phyloP scores from a whole-genome alignment of 2,888 invertebrate species.

The Watsonalla binaria region DNA sequence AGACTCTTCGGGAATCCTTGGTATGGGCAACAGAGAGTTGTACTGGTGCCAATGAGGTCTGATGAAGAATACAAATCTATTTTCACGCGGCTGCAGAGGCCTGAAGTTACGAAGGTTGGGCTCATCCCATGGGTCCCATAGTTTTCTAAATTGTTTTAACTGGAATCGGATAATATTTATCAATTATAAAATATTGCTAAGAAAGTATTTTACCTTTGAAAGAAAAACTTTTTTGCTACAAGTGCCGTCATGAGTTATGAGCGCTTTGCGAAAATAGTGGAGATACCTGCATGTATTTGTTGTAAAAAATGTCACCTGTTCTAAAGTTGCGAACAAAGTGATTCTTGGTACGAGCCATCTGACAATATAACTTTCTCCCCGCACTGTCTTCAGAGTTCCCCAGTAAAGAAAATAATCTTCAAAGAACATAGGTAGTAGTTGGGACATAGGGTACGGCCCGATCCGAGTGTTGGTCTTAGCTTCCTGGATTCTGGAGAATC shows the following conservation, averaged over 20 bases:
- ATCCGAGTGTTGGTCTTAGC: constrained; percentile 72
- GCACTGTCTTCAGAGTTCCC: constrained; percentile 72
- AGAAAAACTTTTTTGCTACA: not conserved
- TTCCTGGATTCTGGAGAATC: constrained; percentile 67
- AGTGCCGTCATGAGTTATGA: too few species aligned
- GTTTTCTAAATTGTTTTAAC: constrained; percentile 76
- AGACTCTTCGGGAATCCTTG: constrained; percentile 50
- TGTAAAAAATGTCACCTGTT: constrained; percentile 67
- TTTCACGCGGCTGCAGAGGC: constrained; percentile 57
- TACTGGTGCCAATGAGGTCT: constrained; percentile 72
- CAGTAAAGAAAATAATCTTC: constrained; percentile 83
- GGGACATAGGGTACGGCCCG: constrained; percentile 67
- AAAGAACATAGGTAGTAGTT: constrained; percentile 74
- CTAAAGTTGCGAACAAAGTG: constrained; percentile 75
- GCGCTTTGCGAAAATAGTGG: too few species aligned
- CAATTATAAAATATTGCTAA: not conserved
- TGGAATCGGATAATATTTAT: constrained; percentile 28
- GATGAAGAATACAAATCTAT: constrained; percentile 73
- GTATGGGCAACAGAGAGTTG: constrained; percentile 68
- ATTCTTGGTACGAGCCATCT: constrained; percentile 81
- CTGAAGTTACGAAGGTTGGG: constrained; percentile 76
- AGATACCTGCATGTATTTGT: not conserved
- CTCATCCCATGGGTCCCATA: constrained; percentile 73
- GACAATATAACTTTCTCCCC: constrained; percentile 60
- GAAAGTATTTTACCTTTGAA: not conserved